A percentile compares a stretch with the other conserved stretches of the same genome.
Evolutionary conservation across 2,888 invertebrate genomes (phyloP).

Genomic region (Smittia aterrima): DNA sequence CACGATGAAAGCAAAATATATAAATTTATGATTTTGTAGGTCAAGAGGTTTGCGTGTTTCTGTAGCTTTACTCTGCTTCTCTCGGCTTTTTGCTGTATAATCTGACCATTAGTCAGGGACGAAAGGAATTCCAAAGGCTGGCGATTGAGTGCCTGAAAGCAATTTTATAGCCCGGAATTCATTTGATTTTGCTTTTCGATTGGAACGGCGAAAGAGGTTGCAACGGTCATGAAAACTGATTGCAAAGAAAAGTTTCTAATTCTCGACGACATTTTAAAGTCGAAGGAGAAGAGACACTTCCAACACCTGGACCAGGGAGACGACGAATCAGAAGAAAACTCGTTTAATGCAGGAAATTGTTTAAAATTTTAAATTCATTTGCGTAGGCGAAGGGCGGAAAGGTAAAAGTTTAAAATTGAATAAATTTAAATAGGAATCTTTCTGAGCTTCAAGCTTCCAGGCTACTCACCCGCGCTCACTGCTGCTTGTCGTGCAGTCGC

Average conservation of each 20-base stretch:
- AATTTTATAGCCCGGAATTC: not conserved
- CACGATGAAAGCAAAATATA: not conserved
- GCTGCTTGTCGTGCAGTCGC: no score
- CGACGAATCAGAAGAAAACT: not conserved
- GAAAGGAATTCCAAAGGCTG: not conserved
- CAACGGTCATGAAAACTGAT: not conserved
- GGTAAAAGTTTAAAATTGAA: constrained; percentile 10
- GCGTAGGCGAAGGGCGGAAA: not conserved
- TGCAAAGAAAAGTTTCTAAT: not conserved
- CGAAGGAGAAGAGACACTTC: not conserved
- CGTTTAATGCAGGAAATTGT: constrained; percentile 3
- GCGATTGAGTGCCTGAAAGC: constrained; percentile 5
- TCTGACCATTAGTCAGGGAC: constrained; percentile 12
- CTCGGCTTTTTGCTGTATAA: constrained; percentile 12
- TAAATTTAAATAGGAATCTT: constrained; percentile 16
- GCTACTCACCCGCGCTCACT: not conserved
- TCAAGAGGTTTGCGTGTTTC: constrained; percentile 25
- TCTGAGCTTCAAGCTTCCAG: not conserved
- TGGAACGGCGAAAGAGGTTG: not conserved
- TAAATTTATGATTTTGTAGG: constrained; percentile 22
- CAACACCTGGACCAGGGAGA: not conserved
- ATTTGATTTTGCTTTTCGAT: not conserved
- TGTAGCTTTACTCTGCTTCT: not conserved
- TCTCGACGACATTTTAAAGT: not conserved
- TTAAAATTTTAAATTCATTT: constrained; percentile 16